Percentiles rank a stretch among this genome's conserved stretches.
phyloP scores from a whole-genome alignment of 1,140 invertebrate genomes.

The Brachionus angularis region DNA sequence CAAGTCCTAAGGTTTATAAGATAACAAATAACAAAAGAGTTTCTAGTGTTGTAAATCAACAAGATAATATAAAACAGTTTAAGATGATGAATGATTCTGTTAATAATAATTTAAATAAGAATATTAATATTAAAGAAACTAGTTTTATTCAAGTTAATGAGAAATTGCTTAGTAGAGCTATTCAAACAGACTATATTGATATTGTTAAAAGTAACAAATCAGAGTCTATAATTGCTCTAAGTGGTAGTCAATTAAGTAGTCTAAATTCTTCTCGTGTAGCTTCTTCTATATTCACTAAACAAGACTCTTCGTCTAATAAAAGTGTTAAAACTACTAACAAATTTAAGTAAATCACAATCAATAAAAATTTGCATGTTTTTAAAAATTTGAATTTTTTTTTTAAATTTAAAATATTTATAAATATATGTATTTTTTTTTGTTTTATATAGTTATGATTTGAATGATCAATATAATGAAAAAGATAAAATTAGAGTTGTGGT shows the following conservation, averaged over 20 bases:
- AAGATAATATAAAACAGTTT: neutral
- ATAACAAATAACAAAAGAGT: no score
- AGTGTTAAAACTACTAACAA: neutral
- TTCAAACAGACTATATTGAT: conserved; percentile 28
- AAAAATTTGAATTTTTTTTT: neutral
- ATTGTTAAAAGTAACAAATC: conserved; percentile 22
- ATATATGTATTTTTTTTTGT: no score
- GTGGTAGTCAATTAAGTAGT: conserved; percentile 42
- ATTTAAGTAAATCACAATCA: neutral
- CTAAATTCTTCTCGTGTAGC: conserved; percentile 26
- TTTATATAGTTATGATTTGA: conserved; percentile 15
- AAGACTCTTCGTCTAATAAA: no score
- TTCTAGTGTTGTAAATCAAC: neutral
- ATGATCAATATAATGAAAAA: conserved; percentile 28
- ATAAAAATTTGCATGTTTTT: conserved; percentile 2
- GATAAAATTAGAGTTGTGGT: conserved; percentile 40
- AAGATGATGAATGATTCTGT: neutral
- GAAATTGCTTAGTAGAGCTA: neutral
- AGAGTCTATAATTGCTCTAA: conserved; percentile 23
- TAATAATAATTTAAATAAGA: neutral
- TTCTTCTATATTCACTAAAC: neutral
- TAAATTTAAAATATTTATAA: neutral
- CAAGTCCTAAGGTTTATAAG: no score
- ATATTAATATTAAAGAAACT: neutral
- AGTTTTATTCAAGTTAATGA: conserved; percentile 8